Evolutionary conservation across 1,140 invertebrate species (phyloP), one percentile per base, ranked within the genome.

Genomic region (Dendroctonus valens): DNA sequence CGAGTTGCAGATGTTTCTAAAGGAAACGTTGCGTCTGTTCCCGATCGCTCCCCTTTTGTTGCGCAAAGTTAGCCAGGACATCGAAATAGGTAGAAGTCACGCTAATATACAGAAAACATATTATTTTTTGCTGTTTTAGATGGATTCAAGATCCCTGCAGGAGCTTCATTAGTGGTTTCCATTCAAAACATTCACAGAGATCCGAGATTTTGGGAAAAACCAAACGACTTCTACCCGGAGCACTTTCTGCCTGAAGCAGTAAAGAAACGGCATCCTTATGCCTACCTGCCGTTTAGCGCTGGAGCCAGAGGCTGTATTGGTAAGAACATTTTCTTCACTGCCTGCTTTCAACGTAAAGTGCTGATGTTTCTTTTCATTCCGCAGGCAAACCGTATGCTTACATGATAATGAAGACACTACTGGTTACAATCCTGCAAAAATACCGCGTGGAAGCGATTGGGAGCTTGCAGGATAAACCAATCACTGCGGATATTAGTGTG

Each of bases 231-330:
- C 75, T 84, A 92, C 76, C 92, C 92, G 0, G 89, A 93, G 55
- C 81, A 90, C 71, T 94, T 93, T 78, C 74, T 87, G 26, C 83
- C 86, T 6, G 83, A 86, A 69, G 86, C 87, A 71, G 79, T 79
- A 38, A 75, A 76, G 41, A 81, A 83, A 38, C 79, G 87, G 59
- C 82, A 89, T 74, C 85, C 86, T 0, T 89, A 83, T 72, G 82
- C 86, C 1, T 92, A 88, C 71, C 83, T 91, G 26, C 89, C 90
- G 6, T 92, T 92, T 75, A 90, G 88, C 71, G 90, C 87, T 49
- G 90, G 90, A 7, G 84, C 86, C 1, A 81, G 90, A 66, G 91
- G 91, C 73, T 92, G 89, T 73, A 87, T 90, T 41, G 71, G 70
- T 71, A 64, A 2, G 41, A 58, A 5, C 12, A 46, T 46, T 46